phyloP scores from a whole-genome alignment of 2,888 invertebrate genomes.

The Fissipunctia ypsillon region DNA sequence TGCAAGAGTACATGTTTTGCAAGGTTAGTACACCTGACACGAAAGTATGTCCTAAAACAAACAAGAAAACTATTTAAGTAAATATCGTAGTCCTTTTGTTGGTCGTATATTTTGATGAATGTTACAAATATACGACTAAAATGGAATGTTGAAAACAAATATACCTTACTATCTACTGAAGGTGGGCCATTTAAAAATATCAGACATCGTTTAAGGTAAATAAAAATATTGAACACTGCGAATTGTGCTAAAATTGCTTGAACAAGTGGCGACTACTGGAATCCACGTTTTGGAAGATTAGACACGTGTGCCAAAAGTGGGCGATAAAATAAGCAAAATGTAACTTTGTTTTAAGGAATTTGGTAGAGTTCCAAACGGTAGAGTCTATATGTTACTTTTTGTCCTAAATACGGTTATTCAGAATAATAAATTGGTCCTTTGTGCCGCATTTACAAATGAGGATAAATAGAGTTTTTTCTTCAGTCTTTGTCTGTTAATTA shows the following conservation, averaged over 20 bases:
- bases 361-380: slow-evolving; percentile 44
- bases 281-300: slow-evolving; percentile 92
- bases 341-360: slow-evolving; percentile 28
- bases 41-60: neutral
- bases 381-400: slow-evolving; percentile 30
- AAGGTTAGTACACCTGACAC: slow-evolving; percentile 86
- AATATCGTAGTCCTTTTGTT: neutral
- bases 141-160: neutral
- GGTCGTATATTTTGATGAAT: neutral
- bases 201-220: neutral
- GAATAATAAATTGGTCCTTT: slow-evolving; percentile 44
- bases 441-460: slow-evolving; percentile 38
- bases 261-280: slow-evolving; percentile 81
- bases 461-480: slow-evolving; percentile 9
- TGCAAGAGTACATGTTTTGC: slow-evolving; percentile 91
- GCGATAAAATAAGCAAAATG: slow-evolving; percentile 46
- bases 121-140: neutral
- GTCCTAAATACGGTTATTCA: slow-evolving; percentile 35
- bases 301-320: slow-evolving; percentile 54
- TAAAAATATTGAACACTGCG: neutral
- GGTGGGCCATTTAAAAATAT: neutral
- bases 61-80: neutral
- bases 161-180: neutral
- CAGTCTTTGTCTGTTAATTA: slow-evolving; percentile 14
- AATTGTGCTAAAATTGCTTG: slow-evolving; percentile 23